Percentiles rank a stretch among this genome's conserved stretches.
phyloP scores from a whole-genome alignment of 2,113 vertebrate genomes.

The Cephalopterus ornatus region DNA sequence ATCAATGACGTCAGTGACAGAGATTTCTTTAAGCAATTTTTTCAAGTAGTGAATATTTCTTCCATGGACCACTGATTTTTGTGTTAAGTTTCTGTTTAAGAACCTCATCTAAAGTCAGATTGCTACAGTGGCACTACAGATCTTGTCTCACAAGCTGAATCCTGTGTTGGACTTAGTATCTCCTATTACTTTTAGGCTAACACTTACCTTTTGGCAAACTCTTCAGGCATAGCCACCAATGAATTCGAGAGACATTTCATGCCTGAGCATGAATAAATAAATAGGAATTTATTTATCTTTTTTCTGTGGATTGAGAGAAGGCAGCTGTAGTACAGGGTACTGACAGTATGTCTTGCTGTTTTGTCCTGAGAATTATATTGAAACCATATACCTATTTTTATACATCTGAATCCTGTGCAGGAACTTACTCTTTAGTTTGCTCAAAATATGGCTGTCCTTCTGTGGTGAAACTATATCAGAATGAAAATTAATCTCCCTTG shows the following conservation, averaged over 20 bases:
- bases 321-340: neutral
- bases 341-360: neutral
- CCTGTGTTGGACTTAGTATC: neutral
- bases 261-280: no score
- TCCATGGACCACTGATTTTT: neutral
- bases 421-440: neutral
- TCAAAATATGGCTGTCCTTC: neutral
- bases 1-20: neutral
- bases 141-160: neutral
- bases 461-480: neutral
- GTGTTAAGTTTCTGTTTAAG: neutral
- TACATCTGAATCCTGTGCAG: neutral
- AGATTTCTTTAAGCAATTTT: neutral
- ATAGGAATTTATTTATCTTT: neutral
- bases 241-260: neutral
- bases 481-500: neutral
- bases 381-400: neutral
- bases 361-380: neutral
- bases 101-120: neutral
- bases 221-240: neutral
- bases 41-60: neutral
- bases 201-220: neutral
- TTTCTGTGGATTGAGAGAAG: neutral
- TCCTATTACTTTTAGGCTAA: neutral
- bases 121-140: neutral